Evolutionary conservation across 2,113 vertebrate genomes (phyloP).

Genomic region (Chunga burmeisteri): DNA sequence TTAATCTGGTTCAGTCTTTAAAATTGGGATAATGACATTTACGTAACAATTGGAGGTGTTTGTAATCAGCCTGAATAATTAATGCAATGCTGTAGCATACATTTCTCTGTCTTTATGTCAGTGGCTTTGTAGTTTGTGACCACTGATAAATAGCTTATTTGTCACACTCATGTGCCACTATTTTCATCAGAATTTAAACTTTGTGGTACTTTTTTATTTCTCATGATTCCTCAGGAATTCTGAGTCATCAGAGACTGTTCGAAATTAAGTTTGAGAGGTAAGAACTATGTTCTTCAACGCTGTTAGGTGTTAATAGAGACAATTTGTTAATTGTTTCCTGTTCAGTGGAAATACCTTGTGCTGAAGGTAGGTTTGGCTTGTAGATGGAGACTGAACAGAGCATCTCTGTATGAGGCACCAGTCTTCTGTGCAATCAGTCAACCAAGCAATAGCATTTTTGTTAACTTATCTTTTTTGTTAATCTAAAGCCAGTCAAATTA

Average conservation of each 20-base stretch:
- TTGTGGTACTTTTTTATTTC: background rate
- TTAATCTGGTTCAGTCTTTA: background rate
- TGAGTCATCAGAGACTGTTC: background rate
- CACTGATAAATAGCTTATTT: background rate
- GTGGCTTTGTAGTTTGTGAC: background rate
- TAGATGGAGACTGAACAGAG: background rate
- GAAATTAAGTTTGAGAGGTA: background rate
- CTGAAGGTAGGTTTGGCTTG: background rate
- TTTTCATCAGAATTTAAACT: background rate
- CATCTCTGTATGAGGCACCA: background rate
- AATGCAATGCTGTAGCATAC: background rate
- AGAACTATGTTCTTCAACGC: background rate
- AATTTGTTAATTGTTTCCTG: slow-evolving; percentile 17
- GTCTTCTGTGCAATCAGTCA: background rate
- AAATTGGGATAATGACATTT: background rate
- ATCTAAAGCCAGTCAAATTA: background rate
- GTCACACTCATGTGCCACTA: background rate
- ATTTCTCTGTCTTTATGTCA: background rate
- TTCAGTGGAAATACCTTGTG: background rate
- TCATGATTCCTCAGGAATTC: background rate
- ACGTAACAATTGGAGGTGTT: background rate
- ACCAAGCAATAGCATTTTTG: background rate
- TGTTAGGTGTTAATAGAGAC: background rate
- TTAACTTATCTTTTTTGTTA: background rate
- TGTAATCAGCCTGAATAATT: background rate